Percentiles rank a stretch among this genome's conserved stretches.
Conservation (phyloP, 2,797 vertebrate species). For the Etheostoma perlongum region DNA sequence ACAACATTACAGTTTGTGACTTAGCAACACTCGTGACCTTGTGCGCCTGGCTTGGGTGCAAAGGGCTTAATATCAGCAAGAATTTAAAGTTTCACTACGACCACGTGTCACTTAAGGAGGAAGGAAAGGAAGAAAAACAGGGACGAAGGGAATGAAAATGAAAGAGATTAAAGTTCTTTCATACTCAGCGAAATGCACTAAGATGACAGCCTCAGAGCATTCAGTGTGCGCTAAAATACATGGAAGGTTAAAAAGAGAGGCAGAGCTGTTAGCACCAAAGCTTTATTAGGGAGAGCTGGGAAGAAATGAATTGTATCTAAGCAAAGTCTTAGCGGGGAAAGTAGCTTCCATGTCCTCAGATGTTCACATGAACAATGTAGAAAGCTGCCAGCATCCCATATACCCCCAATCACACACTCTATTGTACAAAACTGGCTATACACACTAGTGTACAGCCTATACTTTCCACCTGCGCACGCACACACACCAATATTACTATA, state of each 20-base stretch:
- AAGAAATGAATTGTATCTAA: conserved; percentile 47
- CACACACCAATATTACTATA: neutral
- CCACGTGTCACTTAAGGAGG: conserved; percentile 58
- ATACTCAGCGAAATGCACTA: conserved; percentile 76
- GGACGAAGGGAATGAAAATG: conserved; percentile 44
- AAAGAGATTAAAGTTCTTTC: conserved; percentile 70
- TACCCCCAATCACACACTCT: conserved; percentile 14
- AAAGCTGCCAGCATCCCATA: conserved; percentile 14
- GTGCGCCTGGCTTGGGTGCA: conserved; percentile 56
- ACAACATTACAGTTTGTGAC: conserved; percentile 79
- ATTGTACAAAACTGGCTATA: neutral
- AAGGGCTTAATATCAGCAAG: conserved; percentile 75
- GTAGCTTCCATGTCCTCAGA: conserved; percentile 48
- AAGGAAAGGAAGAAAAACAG: conserved; percentile 38
- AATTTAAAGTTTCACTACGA: conserved; percentile 78
- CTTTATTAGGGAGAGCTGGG: conserved; percentile 37
- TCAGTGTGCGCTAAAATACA: conserved; percentile 59
- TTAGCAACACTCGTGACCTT: conserved; percentile 75
- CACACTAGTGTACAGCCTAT: neutral
- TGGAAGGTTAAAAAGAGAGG: conserved; percentile 55
- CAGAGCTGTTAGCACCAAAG: conserved; percentile 33
- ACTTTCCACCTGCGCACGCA: neutral
- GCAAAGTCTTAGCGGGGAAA: conserved; percentile 45
- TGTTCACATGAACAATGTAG: conserved; percentile 15
- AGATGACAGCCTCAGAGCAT: conserved; percentile 71